Conservation (phyloP, 2,113 vertebrate species). For the Tiliqua scincoides region DNA sequence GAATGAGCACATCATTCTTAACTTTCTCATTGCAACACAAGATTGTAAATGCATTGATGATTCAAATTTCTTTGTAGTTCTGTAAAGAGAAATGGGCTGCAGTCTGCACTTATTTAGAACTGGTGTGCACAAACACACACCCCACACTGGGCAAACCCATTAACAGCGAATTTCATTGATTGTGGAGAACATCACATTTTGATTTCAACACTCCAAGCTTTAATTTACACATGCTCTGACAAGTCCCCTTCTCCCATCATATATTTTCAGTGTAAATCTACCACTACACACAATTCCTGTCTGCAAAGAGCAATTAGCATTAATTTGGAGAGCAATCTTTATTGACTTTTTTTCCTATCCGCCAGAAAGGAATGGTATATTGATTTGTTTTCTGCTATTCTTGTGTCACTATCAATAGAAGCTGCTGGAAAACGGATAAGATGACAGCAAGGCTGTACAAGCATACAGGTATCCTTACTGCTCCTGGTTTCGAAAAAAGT, state of each 20-base stretch:
- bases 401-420: constrained; percentile 1
- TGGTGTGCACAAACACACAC: background rate
- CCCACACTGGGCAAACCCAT: background rate
- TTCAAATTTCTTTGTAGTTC: background rate
- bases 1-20: background rate
- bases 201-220: background rate
- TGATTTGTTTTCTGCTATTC: constrained; percentile 46
- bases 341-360: constrained; percentile 25
- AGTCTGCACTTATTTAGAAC: background rate
- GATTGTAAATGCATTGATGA: background rate
- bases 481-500: background rate
- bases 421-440: constrained; percentile 3
- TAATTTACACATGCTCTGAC: constrained; percentile 7
- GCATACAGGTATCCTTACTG: background rate
- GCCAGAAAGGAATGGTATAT: constrained; percentile 38
- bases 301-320: constrained; percentile 27
- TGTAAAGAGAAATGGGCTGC: background rate
- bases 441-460: background rate
- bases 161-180: background rate
- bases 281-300: background rate
- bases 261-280: constrained; percentile 28
- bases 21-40: background rate
- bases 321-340: constrained; percentile 34
- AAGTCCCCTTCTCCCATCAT: background rate
- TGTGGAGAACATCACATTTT: background rate